phyloP scores from a whole-genome alignment of 1,140 invertebrate genomes.

The Hetaerina americana region DNA sequence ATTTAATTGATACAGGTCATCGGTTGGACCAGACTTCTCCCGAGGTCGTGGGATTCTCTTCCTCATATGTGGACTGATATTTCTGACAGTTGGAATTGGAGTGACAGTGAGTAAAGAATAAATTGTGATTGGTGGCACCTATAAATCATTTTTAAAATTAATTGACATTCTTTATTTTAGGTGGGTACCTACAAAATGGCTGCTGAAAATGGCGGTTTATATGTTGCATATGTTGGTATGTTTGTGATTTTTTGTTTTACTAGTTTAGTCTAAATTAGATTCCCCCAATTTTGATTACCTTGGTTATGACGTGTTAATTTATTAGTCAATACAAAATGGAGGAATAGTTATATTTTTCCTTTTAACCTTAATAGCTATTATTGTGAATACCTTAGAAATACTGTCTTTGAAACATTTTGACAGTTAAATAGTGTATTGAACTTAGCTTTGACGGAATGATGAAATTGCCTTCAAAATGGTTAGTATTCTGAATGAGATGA shows the following conservation, averaged over 20 bases:
- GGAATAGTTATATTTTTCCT: background rate
- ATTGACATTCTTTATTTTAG: slow-evolving; percentile 25
- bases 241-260: slow-evolving; percentile 10
- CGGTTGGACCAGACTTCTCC: slow-evolving; percentile 74
- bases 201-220: slow-evolving; percentile 54
- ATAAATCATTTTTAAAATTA: slow-evolving; percentile 9
- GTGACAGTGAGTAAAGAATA: slow-evolving; percentile 46
- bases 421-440: too few species aligned
- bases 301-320: background rate
- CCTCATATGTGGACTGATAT: slow-evolving; percentile 58
- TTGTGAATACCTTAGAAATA: too few species aligned
- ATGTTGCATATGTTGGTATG: slow-evolving; percentile 66
- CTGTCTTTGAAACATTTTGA: too few species aligned
- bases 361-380: too few species aligned
- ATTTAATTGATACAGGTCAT: slow-evolving; percentile 42
- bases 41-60: slow-evolving; percentile 64
- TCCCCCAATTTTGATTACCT: slow-evolving; percentile 1
- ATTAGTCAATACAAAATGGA: background rate
- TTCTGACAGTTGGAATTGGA: slow-evolving; percentile 57
- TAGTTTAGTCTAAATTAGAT: too few species aligned
- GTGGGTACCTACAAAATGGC: slow-evolving; percentile 38
- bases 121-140: background rate
- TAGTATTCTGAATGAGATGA: too few species aligned
- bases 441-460: too few species aligned
- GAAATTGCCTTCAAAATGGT: too few species aligned